A percentile compares a stretch with the other conserved stretches of the same genome.
Conservation (phyloP, 1,140 invertebrate species). For the Nasonia giraulti region DNA sequence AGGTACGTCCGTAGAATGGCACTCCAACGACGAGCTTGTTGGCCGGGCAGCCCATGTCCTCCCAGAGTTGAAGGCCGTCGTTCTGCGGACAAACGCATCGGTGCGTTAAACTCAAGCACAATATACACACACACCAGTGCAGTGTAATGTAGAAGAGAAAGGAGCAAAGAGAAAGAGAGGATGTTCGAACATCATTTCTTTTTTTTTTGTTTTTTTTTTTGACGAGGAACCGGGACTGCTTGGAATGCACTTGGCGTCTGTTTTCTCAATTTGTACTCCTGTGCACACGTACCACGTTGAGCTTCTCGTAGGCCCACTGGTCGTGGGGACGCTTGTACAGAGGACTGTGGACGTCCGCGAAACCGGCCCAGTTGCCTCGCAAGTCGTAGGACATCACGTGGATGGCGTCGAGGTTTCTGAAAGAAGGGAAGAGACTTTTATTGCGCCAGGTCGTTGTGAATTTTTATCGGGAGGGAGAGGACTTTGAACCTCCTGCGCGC, state of each 20-base stretch:
- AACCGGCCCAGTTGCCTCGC: conserved; percentile 93
- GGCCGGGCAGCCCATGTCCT: conserved; percentile 87
- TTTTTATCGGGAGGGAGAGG: too few species aligned
- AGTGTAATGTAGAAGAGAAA: not conserved
- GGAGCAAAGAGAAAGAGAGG: not conserved
- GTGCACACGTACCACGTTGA: conserved; percentile 84
- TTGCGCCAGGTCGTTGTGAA: not conserved
- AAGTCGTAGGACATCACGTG: conserved; percentile 95
- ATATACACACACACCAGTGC: too few species aligned
- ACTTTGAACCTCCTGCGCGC: too few species aligned
- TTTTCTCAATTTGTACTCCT: not conserved
- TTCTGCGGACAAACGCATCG: conserved; percentile 76
- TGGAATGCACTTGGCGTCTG: not conserved
- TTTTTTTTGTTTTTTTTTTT: not conserved
- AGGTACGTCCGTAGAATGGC: conserved; percentile 90
- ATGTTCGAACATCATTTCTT: not conserved
- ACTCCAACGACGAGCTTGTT: conserved; percentile 92
- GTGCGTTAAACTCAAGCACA: not conserved
- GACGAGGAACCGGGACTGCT: not conserved
- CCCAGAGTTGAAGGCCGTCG: conserved; percentile 89
- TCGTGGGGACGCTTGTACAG: conserved; percentile 88
- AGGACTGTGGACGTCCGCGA: conserved; percentile 90
- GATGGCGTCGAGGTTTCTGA: conserved; percentile 84
- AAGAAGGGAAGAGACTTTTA: not conserved
- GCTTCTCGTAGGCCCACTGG: conserved; percentile 90